These are phyloP conservation scores for Bovichtus variegatus DNA, from an alignment of 2,797 vertebrate genomes.

Conservation along the genomic window DNA sequence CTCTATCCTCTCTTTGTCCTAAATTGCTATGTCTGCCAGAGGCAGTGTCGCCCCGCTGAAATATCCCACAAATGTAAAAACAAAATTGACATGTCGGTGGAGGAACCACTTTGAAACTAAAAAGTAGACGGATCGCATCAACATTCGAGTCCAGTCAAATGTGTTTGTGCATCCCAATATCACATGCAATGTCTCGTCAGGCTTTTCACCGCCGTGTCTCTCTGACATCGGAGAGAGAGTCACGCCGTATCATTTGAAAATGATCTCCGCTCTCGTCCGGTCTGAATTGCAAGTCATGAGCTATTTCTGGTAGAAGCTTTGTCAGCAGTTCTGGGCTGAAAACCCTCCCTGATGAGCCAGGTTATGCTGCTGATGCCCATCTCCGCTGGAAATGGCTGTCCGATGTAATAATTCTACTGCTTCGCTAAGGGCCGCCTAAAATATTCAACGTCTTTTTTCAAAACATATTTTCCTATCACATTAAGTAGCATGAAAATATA, in stretches of 20 bases:
- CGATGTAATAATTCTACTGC: constrained; percentile 52
- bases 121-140: not conserved
- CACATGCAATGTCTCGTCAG: not conserved
- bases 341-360: constrained; percentile 76
- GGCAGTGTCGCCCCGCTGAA: not conserved
- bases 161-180: not conserved
- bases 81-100: not conserved
- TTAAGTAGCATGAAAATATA: constrained; percentile 34
- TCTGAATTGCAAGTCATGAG: constrained; percentile 77
- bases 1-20: not conserved
- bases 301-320: constrained; percentile 77
- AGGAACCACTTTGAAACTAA: not conserved
- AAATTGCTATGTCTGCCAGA: not conserved
- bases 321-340: constrained; percentile 79
- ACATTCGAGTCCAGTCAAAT: not conserved
- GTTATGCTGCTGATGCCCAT: constrained; percentile 78
- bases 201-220: not conserved
- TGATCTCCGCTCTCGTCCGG: constrained; percentile 41
- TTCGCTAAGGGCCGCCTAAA: constrained; percentile 59
- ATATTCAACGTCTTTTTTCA: constrained; percentile 53
- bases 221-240: constrained; percentile 25
- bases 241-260: constrained; percentile 50
- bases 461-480: constrained; percentile 47
- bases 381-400: constrained; percentile 74
- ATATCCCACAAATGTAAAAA: not conserved